Base-by-base conservation (phyloP, 2,797 vertebrate genomes). In the Delichon dasypus region DNA sequence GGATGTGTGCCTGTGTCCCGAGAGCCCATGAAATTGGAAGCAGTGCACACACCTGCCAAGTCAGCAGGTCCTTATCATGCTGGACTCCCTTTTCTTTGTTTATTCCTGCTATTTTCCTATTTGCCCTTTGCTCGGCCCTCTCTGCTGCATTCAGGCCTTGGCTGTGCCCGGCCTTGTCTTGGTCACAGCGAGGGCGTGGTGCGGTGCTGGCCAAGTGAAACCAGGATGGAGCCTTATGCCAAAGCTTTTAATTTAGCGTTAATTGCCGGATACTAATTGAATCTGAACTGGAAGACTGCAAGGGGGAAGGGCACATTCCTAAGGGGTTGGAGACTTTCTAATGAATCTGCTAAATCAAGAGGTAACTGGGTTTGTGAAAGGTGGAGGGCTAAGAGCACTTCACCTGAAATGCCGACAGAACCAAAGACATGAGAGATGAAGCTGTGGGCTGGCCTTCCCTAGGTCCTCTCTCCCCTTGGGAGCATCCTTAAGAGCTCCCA, bases 131-230 rank as follows among this genome's bases (percentile, higher is more conserved):
- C 79, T 77, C 27, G 0, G 34, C 16, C 73, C 64, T 85, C 57
- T 7, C 42, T 0, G 0, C 51, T 29, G 58, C 4, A 0, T 10
- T 19, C 15, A 62, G 85, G 72, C 42, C 6, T 0, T 22, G 42
- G 34, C 83, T 47, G 8, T 50, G 47, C 48, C 65, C 9, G 6
- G 27, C 38, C 29, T 16, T 10, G 42, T 19, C n/a, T 11, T 47
- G 42, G 66, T 45, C 4, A 9, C 23, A 58, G n/a, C 0, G 25
- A 72, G 44, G 88, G 79, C 2, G 51, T 62, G 76, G 66, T 80
- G 45, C 64, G 38, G 42, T 27, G 50, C 60, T 40, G 65, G 53
- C 75, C 67, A 45, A 44, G 20, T 44, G 62, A 93, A 94, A 86
- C 54, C 70, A 45, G 70, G 88, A 85, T 70, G 44, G 47, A 90